These are phyloP conservation scores for Melanotaenia boesemani DNA, from an alignment of 2,797 vertebrate species.

Conservation along the genomic window DNA sequence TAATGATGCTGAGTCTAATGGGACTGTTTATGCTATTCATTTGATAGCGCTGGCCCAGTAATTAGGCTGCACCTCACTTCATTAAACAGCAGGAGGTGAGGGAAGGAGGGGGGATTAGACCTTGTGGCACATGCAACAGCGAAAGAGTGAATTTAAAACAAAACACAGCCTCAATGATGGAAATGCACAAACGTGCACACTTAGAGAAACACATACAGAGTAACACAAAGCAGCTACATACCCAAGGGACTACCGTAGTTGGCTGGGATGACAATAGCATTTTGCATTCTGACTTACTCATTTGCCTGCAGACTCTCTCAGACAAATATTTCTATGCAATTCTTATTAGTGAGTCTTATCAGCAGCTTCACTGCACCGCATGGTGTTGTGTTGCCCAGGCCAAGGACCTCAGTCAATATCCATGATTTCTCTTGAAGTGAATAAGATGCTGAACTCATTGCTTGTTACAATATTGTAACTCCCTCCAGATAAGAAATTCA, in stretches of 20 bases:
- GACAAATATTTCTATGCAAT: conserved; percentile 12
- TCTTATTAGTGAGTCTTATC: conserved; percentile 14
- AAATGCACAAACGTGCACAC: conserved; percentile 6
- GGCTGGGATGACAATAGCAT: not conserved
- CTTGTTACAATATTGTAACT: conserved; percentile 10
- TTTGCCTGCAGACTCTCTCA: conserved; percentile 25
- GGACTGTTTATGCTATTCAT: conserved; percentile 81
- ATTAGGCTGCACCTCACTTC: conserved; percentile 82
- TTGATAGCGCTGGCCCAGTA: conserved; percentile 77
- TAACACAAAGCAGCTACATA: not conserved
- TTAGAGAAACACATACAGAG: not conserved
- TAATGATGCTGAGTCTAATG: conserved; percentile 81
- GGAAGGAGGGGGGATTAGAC: not conserved
- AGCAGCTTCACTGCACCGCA: conserved; percentile 5
- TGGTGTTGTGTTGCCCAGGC: not conserved
- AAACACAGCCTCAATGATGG: conserved; percentile 7
- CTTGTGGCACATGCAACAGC: conserved; percentile 19
- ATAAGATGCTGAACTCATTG: conserved; percentile 14
- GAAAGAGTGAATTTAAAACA: conserved; percentile 18
- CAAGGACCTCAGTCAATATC: conserved; percentile 25
- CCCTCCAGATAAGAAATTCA: conserved; percentile 2
- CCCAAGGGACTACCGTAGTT: not conserved
- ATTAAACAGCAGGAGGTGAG: conserved; percentile 71
- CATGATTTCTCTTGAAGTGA: not conserved
- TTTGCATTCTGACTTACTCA: conserved; percentile 41